Conservation (phyloP, 1,140 invertebrate species). For the Wasmannia auropunctata region DNA sequence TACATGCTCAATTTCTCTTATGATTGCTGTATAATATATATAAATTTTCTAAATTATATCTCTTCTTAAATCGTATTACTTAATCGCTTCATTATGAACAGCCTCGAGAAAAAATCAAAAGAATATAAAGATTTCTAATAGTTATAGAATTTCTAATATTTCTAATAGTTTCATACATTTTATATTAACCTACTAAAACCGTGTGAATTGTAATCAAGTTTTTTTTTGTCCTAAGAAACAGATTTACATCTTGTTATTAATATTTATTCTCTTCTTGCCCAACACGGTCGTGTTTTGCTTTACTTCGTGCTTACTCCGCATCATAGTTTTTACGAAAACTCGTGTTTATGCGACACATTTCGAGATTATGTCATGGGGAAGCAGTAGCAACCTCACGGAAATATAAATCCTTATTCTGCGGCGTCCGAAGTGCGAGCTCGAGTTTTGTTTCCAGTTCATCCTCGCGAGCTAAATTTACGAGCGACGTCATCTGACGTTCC, state of each 20-base stretch:
- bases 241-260: not conserved
- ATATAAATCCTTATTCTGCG: slow-evolving; percentile 5
- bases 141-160: too few species aligned
- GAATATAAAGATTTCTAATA: too few species aligned
- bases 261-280: not conserved
- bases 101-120: not conserved
- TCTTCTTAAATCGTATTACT: not conserved
- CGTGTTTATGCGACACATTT: not conserved
- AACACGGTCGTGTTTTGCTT: not conserved
- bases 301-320: not conserved
- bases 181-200: too few species aligned
- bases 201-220: not conserved
- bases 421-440: not conserved
- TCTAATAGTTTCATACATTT: too few species aligned
- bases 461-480: not conserved
- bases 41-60: not conserved
- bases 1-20: not conserved
- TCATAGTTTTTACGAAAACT: not conserved
- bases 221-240: not conserved
- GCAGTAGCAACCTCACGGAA: not conserved
- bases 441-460: not conserved
- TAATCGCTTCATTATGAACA: not conserved
- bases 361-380: not conserved
- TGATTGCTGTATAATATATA: not conserved
- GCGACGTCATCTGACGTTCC: not conserved